Evolutionary conservation across 2,113 vertebrate species (phyloP), one percentile per base, ranked within the genome.

Genomic region (Pongo pygmaeus): DNA sequence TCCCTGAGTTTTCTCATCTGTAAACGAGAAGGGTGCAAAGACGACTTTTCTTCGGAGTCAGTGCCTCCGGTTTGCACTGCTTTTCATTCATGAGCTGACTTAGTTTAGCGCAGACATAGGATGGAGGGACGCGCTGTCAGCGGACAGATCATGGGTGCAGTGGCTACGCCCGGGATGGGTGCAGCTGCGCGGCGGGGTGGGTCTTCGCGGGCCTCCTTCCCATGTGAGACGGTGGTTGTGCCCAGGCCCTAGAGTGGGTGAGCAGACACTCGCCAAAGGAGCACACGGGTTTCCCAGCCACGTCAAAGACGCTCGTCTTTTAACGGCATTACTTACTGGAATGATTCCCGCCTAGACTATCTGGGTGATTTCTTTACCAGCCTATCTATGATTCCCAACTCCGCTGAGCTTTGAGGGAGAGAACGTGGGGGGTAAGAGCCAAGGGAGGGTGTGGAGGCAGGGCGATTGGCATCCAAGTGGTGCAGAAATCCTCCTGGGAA

Each of bases 401-500:
- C 50, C 6, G 25, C 43, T 8, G 30, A 80, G 77, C 79, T 93
- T 77, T 25, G 20, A 32, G 46, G 64, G 43, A 79, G 59, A 48
- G 50, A 32, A 16, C 16, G 14, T 0, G 25, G 40, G 20, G 48
- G 27, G 8, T 17, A 48, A 48, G 75, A n/a, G 52, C 20, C 5
- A 5, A 20, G 55, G 6, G 22, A 64, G 50, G 30, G 35, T 9
- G 52, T 32, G 32, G 48, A 84, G 59, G 64, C 40, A 10, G 75
- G 46, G 38, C 11, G 32, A 38, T 22, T 74, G 74, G 85, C 78
- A 52, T 89, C 89, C 70, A 11, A 89, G 89, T n/a, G 27, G 91
- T 48, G 23, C 70, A 83, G 92, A 97, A 97, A 96, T 83, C 97
- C 83, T 95, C 86, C 96, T 95, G 96, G 89, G 96, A 97, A 97